Evolutionary conservation across 1,140 invertebrate species (phyloP).

Genomic region (Zaprionus capensis): DNA sequence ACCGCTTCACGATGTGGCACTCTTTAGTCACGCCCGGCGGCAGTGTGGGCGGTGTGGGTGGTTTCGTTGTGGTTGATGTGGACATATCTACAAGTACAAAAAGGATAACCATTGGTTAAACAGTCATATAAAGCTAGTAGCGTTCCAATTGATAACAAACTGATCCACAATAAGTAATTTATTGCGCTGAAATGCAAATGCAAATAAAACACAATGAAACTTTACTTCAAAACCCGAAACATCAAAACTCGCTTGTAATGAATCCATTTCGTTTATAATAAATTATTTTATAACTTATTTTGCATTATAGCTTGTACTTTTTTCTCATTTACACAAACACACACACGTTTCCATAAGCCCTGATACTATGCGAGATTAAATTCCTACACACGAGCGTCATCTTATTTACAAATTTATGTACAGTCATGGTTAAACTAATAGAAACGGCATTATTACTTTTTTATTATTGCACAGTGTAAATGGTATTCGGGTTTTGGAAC

Average conservation of each 20-base stretch:
- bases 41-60: conserved; percentile 83
- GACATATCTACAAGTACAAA: conserved; percentile 53
- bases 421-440: neutral
- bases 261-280: no score
- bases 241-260: no score
- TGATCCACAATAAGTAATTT: no score
- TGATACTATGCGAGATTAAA: neutral
- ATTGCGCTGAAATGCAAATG: no score
- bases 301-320: no score
- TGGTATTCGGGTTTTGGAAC: neutral
- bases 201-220: no score
- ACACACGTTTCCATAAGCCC: neutral
- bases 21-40: conserved; percentile 86
- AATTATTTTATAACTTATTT: no score
- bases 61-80: conserved; percentile 62
- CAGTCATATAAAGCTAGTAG: neutral
- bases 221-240: no score
- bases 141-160: no score
- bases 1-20: conserved; percentile 95
- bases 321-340: neutral
- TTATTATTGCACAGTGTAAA: neutral
- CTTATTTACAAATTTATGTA: neutral
- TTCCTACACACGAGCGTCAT: neutral
- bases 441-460: neutral
- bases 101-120: neutral